Conservation (phyloP, 2,888 invertebrate species). For the Autographa gamma region DNA sequence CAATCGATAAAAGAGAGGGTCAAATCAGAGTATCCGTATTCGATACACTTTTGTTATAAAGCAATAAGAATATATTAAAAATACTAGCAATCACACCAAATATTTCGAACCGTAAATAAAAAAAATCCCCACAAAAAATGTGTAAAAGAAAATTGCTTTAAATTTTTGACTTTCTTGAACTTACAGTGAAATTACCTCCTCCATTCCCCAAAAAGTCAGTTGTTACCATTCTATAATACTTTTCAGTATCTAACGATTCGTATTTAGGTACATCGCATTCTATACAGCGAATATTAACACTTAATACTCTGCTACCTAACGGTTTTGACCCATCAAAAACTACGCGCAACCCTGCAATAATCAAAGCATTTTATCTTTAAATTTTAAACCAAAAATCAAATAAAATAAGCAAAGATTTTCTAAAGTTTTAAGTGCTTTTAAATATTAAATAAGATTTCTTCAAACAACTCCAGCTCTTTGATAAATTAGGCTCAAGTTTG, state of each 20-base stretch:
- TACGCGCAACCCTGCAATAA: slow-evolving; percentile 86
- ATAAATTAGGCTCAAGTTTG: neutral
- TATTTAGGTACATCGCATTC: slow-evolving; percentile 90
- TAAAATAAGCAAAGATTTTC: neutral
- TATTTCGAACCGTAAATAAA: neutral
- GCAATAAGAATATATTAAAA: neutral
- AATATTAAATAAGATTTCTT: slow-evolving; percentile 1
- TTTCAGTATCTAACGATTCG: slow-evolving; percentile 85
- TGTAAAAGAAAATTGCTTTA: neutral
- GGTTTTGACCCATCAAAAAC: slow-evolving; percentile 89
- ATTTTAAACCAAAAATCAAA: neutral
- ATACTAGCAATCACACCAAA: neutral
- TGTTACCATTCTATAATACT: slow-evolving; percentile 90
- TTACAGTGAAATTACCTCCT: slow-evolving; percentile 90
- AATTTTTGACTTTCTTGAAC: slow-evolving; percentile 58
- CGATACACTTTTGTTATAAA: neutral
- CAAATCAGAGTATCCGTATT: slow-evolving; percentile 16
- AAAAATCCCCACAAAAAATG: neutral
- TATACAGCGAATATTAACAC: slow-evolving; percentile 89
- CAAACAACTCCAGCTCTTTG: neutral
- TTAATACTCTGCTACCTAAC: slow-evolving; percentile 87
- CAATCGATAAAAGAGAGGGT: slow-evolving; percentile 3
- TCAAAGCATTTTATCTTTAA: neutral
- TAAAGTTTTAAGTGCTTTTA: neutral
- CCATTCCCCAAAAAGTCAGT: slow-evolving; percentile 90